These are phyloP conservation scores for Dreissena polymorpha DNA, from an alignment of 1,140 invertebrate genomes.

Conservation along the genomic window DNA sequence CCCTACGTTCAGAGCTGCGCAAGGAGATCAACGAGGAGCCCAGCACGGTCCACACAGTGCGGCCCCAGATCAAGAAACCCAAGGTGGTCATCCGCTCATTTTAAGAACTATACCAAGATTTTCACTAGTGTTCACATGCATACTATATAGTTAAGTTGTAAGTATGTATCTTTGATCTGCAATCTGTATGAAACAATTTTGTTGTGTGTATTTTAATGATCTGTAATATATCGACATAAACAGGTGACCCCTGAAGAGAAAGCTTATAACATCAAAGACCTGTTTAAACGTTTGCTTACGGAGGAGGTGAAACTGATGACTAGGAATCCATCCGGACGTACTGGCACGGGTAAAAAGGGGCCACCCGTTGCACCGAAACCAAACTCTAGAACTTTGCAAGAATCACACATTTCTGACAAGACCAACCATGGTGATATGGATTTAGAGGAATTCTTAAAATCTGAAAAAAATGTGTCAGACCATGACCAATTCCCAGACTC, in stretches of 20 bases:
- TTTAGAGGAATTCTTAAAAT: constrained; percentile 26
- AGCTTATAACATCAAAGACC: constrained; percentile 68
- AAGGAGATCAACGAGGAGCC: constrained; percentile 77
- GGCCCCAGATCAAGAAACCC: constrained; percentile 82
- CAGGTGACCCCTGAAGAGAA: constrained; percentile 17
- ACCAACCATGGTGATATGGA: constrained; percentile 55
- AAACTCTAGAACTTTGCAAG: constrained; percentile 23
- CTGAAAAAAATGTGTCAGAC: not conserved
- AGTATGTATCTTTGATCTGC: too few species aligned
- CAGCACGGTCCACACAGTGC: constrained; percentile 73
- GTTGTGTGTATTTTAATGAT: too few species aligned
- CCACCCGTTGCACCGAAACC: constrained; percentile 65
- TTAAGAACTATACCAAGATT: too few species aligned
- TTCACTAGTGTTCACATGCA: too few species aligned
- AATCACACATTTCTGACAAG: not conserved
- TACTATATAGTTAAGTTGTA: too few species aligned
- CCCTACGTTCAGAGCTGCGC: constrained; percentile 79
- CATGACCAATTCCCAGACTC: not conserved
- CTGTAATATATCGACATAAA: too few species aligned
- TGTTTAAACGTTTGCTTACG: constrained; percentile 64
- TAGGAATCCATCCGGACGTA: constrained; percentile 58
- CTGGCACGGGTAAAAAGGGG: constrained; percentile 46
- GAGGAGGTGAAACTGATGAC: constrained; percentile 65
- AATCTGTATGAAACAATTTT: too few species aligned
- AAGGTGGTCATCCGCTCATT: constrained; percentile 62